These are phyloP conservation scores for Fistularia tabacaria DNA, from an alignment of 2,797 vertebrate species.

Conservation along the genomic window DNA sequence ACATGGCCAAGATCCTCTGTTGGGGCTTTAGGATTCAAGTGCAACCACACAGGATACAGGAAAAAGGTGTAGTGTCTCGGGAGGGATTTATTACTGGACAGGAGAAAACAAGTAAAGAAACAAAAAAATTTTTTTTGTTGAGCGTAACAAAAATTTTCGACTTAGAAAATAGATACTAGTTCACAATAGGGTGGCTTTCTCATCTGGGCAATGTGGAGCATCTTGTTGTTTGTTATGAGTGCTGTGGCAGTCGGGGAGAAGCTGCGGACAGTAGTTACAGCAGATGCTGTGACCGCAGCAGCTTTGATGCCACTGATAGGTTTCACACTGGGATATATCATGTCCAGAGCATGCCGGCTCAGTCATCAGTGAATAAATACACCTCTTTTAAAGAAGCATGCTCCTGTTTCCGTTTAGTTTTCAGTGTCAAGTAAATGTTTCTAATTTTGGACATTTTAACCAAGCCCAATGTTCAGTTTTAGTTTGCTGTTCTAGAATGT, in stretches of 20 bases:
- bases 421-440: too few species aligned
- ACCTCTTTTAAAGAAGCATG: not conserved
- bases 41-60: too few species aligned
- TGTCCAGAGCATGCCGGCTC: conserved; percentile 73
- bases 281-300: conserved; percentile 66
- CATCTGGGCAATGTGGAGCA: conserved; percentile 57
- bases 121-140: too few species aligned
- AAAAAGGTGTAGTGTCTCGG: too few species aligned
- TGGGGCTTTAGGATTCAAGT: too few species aligned
- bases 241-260: conserved; percentile 52
- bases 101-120: too few species aligned
- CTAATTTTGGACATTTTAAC: too few species aligned
- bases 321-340: conserved; percentile 75
- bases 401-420: too few species aligned
- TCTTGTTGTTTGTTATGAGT: conserved; percentile 55
- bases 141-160: not conserved
- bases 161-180: not conserved
- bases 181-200: conserved; percentile 67
- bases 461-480: too few species aligned
- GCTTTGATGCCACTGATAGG: conserved; percentile 80
- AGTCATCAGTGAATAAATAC: conserved; percentile 64
- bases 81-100: too few species aligned
- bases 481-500: too few species aligned
- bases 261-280: conserved; percentile 65
- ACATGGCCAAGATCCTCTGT: too few species aligned